A percentile compares a stretch with the other conserved stretches of the same genome.
Conservation (phyloP, 2,797 vertebrate species). For the Melanotaenia trifasciata region DNA sequence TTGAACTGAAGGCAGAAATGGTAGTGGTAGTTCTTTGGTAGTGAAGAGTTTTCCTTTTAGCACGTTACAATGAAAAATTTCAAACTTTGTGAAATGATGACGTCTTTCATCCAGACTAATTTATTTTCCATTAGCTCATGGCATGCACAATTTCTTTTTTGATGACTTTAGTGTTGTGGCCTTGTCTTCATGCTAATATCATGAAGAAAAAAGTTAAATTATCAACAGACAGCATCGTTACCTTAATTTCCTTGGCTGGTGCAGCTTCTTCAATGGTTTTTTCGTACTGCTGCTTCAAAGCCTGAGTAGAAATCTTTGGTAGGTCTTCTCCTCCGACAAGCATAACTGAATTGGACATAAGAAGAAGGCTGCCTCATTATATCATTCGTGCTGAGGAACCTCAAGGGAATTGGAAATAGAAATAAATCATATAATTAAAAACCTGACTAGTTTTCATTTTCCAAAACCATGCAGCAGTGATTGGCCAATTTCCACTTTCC, state of each 20-base stretch:
- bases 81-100: conserved; percentile 33
- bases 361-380: conserved; percentile 78
- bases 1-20: conserved; percentile 26
- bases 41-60: conserved; percentile 22
- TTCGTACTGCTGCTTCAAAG: conserved; percentile 96
- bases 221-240: conserved; percentile 77
- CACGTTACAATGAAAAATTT: conserved; percentile 14
- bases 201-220: conserved; percentile 24
- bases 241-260: conserved; percentile 92
- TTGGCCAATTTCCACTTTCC: conserved; percentile 76
- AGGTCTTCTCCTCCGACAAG: conserved; percentile 87
- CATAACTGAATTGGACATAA: conserved; percentile 83
- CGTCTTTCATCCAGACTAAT: conserved; percentile 48
- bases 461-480: conserved; percentile 72
- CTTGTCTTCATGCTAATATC: conserved; percentile 34
- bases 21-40: conserved; percentile 12
- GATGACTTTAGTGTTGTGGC: conserved; percentile 50
- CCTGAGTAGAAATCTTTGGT: conserved; percentile 91
- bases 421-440: conserved; percentile 81
- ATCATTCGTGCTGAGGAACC: conserved; percentile 66
- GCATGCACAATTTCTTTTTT: conserved; percentile 42
- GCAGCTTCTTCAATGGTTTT: conserved; percentile 85
- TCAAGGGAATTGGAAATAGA: conserved; percentile 64
- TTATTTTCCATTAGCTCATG: conserved; percentile 47
- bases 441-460: conserved; percentile 77